Base-by-base conservation (phyloP, 2,797 vertebrate genomes). In the Eulemur mongoz region DNA sequence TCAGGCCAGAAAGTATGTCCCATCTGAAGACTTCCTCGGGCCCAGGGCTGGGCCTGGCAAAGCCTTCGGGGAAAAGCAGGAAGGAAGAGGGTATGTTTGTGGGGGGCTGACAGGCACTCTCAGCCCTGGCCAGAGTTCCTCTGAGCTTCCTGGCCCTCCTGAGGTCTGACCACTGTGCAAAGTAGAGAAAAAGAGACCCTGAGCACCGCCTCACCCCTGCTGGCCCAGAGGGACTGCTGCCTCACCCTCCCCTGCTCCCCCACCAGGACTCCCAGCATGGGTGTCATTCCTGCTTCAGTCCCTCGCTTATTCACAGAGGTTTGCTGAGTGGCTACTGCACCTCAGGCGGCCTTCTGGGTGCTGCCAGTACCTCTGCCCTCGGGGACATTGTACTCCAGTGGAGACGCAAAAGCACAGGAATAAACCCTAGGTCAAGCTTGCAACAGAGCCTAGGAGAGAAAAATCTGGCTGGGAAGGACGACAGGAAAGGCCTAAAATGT, bases 401-500 rank as follows among this genome's bases (percentile, higher is more conserved):
- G 32, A 11, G 40, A 22, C 30, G 22, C 30, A 30, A 27, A 32
- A 57, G 4, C 40, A 11, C 7, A 1, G 3, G 38, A 54, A 52
- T 3, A 2, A 61, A 57, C 1, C 7, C 7, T 13, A 23, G 52
- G 40, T 4, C 13, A 22, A 15, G 40, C 50, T 70, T 86, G 35
- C 17, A 61, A 8, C 2, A 5, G 35, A 9, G 73, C 45, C 0
- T 20, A 63, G 50, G 25, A 50, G 59, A 20, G 18, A 61, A 65
- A 7, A 2, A 25, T 1, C 17, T 18, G 69, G 52, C 52, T 45
- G 65, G 5, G 52, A 25, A 11, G 40, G n/a, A 35, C 14, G 82
- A 3, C 2, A 4, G 59, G 30, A n/a, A n/a, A 23, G 57, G 54
- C 38, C 43, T 48, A 0, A 1, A 0, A 17, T 2, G 20, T 0